Evolutionary conservation across 2,888 invertebrate genomes (phyloP), one percentile per base, ranked within the genome.

Genomic region (Hydroisotoma schaefferi): DNA sequence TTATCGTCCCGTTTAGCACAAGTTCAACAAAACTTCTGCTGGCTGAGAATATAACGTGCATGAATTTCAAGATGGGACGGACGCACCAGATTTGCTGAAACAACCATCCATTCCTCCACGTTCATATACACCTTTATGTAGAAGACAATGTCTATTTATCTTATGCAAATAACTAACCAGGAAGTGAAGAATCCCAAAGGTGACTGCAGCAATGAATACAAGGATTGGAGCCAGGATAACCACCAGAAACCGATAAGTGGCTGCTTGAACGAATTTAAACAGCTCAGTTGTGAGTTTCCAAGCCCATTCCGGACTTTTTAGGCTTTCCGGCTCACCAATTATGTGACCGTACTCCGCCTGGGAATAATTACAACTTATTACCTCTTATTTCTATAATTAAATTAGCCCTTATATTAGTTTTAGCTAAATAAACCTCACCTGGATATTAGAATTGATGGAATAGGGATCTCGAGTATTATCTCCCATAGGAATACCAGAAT

Each of bases 51-150:
- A 69, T 61, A 1, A 67, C 54, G 46, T 67, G 67, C 25, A 69
- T 57, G 37, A 66, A 63, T 49, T 67, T 65, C 18, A 65, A 57
- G 26, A 68, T 26, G 1, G 71, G 71, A 18, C 65, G 59, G 10
- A 62, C 56, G 37, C 60, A 65, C 70, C 70, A 71, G 25, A 71
- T 62, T 67, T 71, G 68, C 70, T 71, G 44, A 1, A 55, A 55
- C 20, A n/a, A n/a, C n/a, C n/a, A n/a, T n/a, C n/a, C n/a, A n/a
- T n/a, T n/a, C n/a, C n/a, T n/a, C n/a, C 47, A 57, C 40, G 38
- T n/a, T n/a, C n/a, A n/a, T n/a, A n/a, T n/a, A n/a, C n/a, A n/a
- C n/a, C n/a, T n/a, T n/a, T n/a, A n/a, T n/a, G n/a, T n/a, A n/a
- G n/a, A n/a, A n/a, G n/a, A n/a, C n/a, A n/a, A n/a, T n/a, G n/a